Percentiles rank a stretch among this genome's conserved stretches.
phyloP scores from a whole-genome alignment of 2,888 invertebrate species.

The Plemyria rubiginata region DNA sequence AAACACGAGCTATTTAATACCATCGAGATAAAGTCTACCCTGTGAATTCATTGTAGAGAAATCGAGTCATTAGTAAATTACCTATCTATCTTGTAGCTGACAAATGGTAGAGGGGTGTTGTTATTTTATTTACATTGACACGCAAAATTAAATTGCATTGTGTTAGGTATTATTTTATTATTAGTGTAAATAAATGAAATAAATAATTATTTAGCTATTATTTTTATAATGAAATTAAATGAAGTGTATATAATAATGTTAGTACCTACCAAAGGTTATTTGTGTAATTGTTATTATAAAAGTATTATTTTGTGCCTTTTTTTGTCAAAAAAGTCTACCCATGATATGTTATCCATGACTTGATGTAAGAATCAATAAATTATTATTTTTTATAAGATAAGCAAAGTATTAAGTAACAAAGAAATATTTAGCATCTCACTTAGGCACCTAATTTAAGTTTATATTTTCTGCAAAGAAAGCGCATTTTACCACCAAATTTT shows the following conservation, averaged over 20 bases:
- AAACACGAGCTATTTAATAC: background rate
- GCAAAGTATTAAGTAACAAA: conserved; percentile 4
- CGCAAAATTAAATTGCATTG: too few species aligned
- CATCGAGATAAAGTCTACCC: too few species aligned
- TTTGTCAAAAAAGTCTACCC: conserved; percentile 33
- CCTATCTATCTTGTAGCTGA: background rate
- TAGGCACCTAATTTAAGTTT: conserved; percentile 16
- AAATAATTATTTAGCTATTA: conserved; percentile 23
- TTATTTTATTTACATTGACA: too few species aligned
- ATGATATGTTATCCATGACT: conserved; percentile 44
- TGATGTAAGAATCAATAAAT: conserved; percentile 31
- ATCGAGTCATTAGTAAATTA: conserved; percentile 2
- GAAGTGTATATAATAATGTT: conserved; percentile 53
- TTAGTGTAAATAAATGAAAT: conserved; percentile 39
- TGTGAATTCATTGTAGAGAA: too few species aligned
- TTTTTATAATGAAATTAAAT: conserved; percentile 26
- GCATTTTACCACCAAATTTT: conserved; percentile 68
- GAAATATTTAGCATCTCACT: conserved; percentile 43
- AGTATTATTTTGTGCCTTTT: conserved; percentile 49
- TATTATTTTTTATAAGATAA: conserved; percentile 32
- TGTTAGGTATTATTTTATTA: too few species aligned
- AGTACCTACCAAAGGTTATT: conserved; percentile 66
- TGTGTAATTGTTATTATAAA: conserved; percentile 48
- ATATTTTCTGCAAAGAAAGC: conserved; percentile 34
- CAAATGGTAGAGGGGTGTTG: too few species aligned